Conservation (phyloP, 2,797 vertebrate genomes). For the Acanthis flammea region DNA sequence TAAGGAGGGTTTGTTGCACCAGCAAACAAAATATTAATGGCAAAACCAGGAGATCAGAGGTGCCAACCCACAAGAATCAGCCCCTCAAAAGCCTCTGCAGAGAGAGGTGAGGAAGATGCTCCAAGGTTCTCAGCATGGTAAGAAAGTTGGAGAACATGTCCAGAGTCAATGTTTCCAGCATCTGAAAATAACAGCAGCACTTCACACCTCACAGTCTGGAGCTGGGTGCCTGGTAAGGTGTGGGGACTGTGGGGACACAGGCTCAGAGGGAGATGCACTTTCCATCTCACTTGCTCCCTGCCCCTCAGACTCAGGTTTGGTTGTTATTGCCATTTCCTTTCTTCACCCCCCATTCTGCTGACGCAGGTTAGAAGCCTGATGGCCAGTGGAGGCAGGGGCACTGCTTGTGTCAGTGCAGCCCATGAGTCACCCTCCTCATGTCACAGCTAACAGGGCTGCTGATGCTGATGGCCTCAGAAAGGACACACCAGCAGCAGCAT, state of each 20-base stretch:
- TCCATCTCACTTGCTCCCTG: not conserved
- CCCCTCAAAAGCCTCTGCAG: not conserved
- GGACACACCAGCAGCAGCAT: conserved; percentile 6
- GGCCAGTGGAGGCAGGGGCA: not conserved
- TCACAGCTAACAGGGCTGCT: conserved; percentile 28
- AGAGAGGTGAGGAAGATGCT: not conserved
- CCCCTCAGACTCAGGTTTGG: not conserved
- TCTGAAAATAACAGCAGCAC: not conserved
- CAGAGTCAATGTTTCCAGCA: not conserved
- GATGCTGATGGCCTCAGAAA: conserved; percentile 5
- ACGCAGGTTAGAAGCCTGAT: not conserved
- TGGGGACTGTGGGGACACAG: not conserved
- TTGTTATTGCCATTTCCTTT: not conserved
- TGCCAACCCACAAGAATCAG: not conserved
- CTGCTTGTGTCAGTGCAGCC: not conserved
- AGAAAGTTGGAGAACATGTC: not conserved
- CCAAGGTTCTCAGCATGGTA: accelerated
- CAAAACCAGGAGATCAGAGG: not conserved
- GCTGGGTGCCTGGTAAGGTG: not conserved
- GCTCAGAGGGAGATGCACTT: not conserved
- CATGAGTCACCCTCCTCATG: conserved; percentile 5
- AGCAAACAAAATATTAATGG: not conserved
- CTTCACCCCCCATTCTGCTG: not conserved
- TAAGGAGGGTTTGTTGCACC: not conserved
- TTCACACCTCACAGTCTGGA: not conserved